Base-by-base conservation (phyloP, 1,140 invertebrate species). In the Papilio glaucus region DNA sequence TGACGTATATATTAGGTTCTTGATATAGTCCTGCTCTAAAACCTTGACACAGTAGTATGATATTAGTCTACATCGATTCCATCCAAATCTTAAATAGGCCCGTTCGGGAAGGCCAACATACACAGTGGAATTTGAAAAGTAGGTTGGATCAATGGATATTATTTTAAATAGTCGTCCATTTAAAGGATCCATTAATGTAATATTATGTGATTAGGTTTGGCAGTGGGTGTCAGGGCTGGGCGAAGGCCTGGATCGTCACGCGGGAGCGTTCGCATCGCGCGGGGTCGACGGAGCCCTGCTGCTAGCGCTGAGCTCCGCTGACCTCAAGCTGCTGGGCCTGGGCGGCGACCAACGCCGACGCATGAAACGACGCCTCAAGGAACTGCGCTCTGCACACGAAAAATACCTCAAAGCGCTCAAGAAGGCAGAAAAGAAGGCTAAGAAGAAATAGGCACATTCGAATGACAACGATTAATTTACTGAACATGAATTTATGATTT, bases 351-450 rank as follows among this genome's bases (percentile, higher is more conserved):
- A 98, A 80, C 97, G 98, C 77, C 95, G 95, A 72, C 94, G 96
- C 72, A 93, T 98, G 75, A 98, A 98, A 89, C 95, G 97, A 57
- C 97, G 97, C 85, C 94, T 98, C 53, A 98, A 98, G 93, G 97
- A 98, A 83, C 94, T 98, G 41, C 96, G 96, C 81, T 90, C 95
- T 18, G 95, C 96, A 72, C 95, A 95, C 67, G 97, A 98, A 75
- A 97, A 97, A 78, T 96, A 98, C 78, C 93, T 96, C 29, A 98
- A 98, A 94, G 97, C 97, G 13, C 96, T 97, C 81, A 97, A 97
- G 88, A 95, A 96, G 74, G 95, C 95, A 0, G 95, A 96, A 80
- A 97, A 96, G 83, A 95, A 95, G 72, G 95, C 94, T 77, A 90
- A 95, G 87, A 95, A 95, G 86, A 95, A 95, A 87, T 95, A 95